Conservation (phyloP, 2,797 vertebrate genomes). For the Alcedo atthis region DNA sequence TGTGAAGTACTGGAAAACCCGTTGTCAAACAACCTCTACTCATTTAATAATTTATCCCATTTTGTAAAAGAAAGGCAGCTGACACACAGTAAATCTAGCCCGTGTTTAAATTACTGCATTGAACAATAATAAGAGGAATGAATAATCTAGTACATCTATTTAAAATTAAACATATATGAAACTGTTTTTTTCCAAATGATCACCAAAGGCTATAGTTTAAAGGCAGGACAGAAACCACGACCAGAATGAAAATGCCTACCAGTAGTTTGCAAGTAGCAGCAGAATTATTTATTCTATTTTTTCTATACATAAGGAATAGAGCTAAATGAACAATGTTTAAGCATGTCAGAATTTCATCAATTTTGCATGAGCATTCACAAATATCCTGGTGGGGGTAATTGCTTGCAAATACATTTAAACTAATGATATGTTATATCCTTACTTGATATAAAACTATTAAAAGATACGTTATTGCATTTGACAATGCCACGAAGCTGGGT, state of each 20-base stretch:
- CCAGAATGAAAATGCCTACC: slow-evolving; percentile 75
- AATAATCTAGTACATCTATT: slow-evolving; percentile 80
- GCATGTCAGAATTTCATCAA: slow-evolving; percentile 85
- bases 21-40: slow-evolving; percentile 82
- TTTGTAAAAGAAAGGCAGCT: slow-evolving; percentile 81
- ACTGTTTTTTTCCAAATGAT: slow-evolving; percentile 78
- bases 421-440: slow-evolving; percentile 87
- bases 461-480: slow-evolving; percentile 85
- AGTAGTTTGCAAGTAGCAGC: slow-evolving; percentile 77
- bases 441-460: slow-evolving; percentile 87
- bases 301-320: slow-evolving; percentile 83
- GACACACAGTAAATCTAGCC: slow-evolving; percentile 78
- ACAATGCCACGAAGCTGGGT: slow-evolving; percentile 84
- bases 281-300: slow-evolving; percentile 84
- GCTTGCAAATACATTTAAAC: slow-evolving; percentile 87
- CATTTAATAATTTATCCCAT: slow-evolving; percentile 84
- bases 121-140: slow-evolving; percentile 80
- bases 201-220: slow-evolving; percentile 81
- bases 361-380: slow-evolving; percentile 84
- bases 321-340: slow-evolving; percentile 86
- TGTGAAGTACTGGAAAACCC: slow-evolving; percentile 80
- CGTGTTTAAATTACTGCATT: slow-evolving; percentile 78
- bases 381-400: slow-evolving; percentile 86
- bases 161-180: slow-evolving; percentile 85
- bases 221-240: slow-evolving; percentile 69